Conservation (phyloP, 2,888 invertebrate genomes). For the Drosophila neotestacea region DNA sequence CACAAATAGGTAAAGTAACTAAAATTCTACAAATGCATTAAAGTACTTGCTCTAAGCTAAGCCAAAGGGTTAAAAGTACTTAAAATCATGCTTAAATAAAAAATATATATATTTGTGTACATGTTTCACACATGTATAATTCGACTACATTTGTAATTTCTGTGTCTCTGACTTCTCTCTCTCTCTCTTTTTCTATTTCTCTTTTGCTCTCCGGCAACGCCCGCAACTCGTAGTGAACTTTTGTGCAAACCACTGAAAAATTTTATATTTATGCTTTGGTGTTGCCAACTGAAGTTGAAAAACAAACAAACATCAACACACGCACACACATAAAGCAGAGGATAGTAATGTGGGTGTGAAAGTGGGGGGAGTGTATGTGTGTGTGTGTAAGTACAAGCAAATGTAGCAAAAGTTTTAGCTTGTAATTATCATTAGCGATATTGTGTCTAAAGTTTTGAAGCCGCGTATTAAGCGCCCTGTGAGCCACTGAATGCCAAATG, state of each 20-base stretch:
- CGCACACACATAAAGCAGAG: slow-evolving; percentile 10
- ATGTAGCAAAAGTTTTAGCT: slow-evolving; percentile 73
- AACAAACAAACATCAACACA: slow-evolving; percentile 43
- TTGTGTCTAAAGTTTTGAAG: slow-evolving; percentile 78
- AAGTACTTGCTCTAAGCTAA: background rate
- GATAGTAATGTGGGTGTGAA: background rate
- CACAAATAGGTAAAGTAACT: no score
- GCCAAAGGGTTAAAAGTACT: background rate
- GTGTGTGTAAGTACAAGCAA: slow-evolving; percentile 38
- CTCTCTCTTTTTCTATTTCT: background rate
- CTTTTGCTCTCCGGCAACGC: slow-evolving; percentile 1
- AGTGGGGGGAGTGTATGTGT: background rate
- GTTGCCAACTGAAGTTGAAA: slow-evolving; percentile 71
- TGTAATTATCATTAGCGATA: slow-evolving; percentile 82
- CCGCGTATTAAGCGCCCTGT: slow-evolving; percentile 67
- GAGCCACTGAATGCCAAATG: slow-evolving; percentile 57
- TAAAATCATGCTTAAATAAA: background rate
- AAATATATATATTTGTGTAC: background rate
- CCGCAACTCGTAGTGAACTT: slow-evolving; percentile 49
- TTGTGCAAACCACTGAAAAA: slow-evolving; percentile 58
- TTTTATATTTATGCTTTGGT: slow-evolving; percentile 71
- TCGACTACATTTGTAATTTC: slow-evolving; percentile 4
- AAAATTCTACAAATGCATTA: background rate
- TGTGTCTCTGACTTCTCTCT: background rate
- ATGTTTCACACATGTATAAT: slow-evolving; percentile 2